These are phyloP conservation scores for Drosophila melanocephala DNA, from an alignment of 2,888 invertebrate species.

Conservation along the genomic window DNA sequence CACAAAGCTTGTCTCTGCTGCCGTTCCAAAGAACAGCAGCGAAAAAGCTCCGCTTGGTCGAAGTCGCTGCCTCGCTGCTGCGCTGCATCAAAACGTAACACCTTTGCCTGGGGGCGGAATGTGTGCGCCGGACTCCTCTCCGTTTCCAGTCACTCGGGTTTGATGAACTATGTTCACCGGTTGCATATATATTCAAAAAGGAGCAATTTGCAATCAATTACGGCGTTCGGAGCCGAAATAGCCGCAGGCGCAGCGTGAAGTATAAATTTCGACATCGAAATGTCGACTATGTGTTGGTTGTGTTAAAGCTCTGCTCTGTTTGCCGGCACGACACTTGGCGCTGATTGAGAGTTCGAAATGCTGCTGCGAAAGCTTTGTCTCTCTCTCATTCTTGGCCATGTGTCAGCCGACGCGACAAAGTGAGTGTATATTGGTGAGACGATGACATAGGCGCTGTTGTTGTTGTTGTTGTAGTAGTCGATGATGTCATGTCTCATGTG, in stretches of 20 bases:
- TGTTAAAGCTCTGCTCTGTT: slow-evolving; percentile 48
- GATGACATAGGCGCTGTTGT: slow-evolving; percentile 27
- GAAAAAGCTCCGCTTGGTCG: slow-evolving; percentile 2
- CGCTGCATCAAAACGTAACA: slow-evolving; percentile 5
- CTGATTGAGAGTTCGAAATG: slow-evolving; percentile 29
- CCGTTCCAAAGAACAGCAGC: slow-evolving; percentile 19
- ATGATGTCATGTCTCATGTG: slow-evolving; percentile 45
- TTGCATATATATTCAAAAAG: neutral
- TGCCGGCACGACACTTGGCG: slow-evolving; percentile 55
- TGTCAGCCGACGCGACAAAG: slow-evolving; percentile 44
- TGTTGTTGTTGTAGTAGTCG: slow-evolving; percentile 26
- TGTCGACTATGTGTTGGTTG: neutral
- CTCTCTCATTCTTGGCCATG: slow-evolving; percentile 30
- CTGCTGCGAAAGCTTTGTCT: slow-evolving; percentile 14
- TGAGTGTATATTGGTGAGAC: slow-evolving; percentile 35
- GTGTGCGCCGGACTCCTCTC: slow-evolving; percentile 21
- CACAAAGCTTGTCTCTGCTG: slow-evolving; percentile 7
- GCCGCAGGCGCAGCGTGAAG: slow-evolving; percentile 49
- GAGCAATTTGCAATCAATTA: slow-evolving; percentile 9
- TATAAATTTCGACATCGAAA: slow-evolving; percentile 12
- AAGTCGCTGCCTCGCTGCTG: slow-evolving; percentile 1
- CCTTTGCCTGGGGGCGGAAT: slow-evolving; percentile 48
- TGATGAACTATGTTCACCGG: slow-evolving; percentile 24
- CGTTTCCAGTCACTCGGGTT: slow-evolving; percentile 17
- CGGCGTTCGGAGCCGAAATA: slow-evolving; percentile 58